Conservation (phyloP, 2,113 vertebrate species). For the Oreotragus oreotragus region DNA sequence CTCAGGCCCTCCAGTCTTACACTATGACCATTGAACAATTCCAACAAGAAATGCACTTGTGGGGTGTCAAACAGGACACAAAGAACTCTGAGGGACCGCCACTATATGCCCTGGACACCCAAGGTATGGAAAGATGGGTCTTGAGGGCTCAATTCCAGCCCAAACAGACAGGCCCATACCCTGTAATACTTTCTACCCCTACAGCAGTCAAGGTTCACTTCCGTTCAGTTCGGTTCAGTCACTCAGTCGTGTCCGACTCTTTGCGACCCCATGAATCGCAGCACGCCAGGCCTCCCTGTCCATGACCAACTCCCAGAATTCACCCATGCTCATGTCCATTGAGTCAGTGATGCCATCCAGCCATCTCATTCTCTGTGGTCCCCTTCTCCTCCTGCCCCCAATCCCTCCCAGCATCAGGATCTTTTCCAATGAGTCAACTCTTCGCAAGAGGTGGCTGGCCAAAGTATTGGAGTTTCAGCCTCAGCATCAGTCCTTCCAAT, state of each 20-base stretch:
- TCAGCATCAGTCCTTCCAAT: too few species aligned
- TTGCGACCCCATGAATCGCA: too few species aligned
- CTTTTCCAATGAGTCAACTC: too few species aligned
- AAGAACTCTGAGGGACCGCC: background rate
- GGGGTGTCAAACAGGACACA: background rate
- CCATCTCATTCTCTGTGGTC: too few species aligned
- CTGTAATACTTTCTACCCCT: background rate
- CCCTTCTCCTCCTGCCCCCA: too few species aligned
- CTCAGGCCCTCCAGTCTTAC: background rate
- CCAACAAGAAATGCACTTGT: background rate
- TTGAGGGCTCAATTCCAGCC: background rate
- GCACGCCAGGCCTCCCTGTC: too few species aligned
- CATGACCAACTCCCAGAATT: too few species aligned
- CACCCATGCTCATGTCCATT: too few species aligned
- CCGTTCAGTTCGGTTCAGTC: too few species aligned
- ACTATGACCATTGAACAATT: background rate
- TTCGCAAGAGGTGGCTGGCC: rapidly evolving
- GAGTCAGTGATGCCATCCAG: too few species aligned
- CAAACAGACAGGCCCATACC: background rate
- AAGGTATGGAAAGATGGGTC: background rate
- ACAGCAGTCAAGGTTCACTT: background rate
- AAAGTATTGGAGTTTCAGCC: too few species aligned
- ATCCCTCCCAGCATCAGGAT: too few species aligned
- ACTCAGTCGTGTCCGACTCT: rapidly evolving
- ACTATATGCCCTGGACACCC: background rate